Evolutionary conservation across 35 echinoderm and acorn worm species (phyloP).

Genomic region (Patiria miniata): DNA sequence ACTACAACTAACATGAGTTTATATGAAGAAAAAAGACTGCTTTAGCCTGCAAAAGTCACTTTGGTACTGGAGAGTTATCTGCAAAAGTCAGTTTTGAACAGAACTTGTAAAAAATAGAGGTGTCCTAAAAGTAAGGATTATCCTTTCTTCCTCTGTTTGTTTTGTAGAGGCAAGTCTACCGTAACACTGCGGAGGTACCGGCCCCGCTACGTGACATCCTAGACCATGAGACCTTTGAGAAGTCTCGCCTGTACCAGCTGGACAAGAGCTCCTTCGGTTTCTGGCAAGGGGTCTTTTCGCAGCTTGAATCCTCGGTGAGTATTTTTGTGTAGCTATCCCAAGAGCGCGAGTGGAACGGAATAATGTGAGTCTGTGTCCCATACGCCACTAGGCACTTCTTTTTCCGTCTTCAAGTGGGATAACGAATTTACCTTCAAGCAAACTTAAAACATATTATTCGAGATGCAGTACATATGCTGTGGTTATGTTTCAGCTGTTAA

Average conservation of each 20-base stretch:
- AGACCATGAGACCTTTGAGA: constrained; percentile 90
- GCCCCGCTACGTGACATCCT: constrained; percentile 64
- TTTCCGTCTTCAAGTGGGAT: not conserved
- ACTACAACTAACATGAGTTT: too few species aligned
- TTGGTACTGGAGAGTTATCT: too few species aligned
- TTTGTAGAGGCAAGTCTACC: constrained; percentile 72
- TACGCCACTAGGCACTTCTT: not conserved
- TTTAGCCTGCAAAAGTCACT: too few species aligned
- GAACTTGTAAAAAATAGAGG: too few species aligned
- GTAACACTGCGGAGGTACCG: constrained; percentile 79
- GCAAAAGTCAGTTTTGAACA: too few species aligned
- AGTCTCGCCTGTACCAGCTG: constrained; percentile 88
- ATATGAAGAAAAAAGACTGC: too few species aligned
- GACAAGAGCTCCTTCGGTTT: constrained; percentile 94
- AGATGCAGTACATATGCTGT: too few species aligned
- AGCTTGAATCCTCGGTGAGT: constrained; percentile 84
- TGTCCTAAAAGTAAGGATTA: too few species aligned
- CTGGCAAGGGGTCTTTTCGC: constrained; percentile 87
- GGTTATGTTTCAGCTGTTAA: too few species aligned
- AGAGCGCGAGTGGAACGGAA: not conserved
- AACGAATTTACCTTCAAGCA: too few species aligned
- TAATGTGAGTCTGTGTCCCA: not conserved
- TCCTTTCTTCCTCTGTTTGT: too few species aligned
- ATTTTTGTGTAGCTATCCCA: not conserved
- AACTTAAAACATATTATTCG: too few species aligned